A percentile compares a stretch with the other conserved stretches of the same genome.
These are phyloP conservation scores for Eidolon dupreanum DNA, from an alignment of 2,797 vertebrate genomes.

Conservation along the genomic window DNA sequence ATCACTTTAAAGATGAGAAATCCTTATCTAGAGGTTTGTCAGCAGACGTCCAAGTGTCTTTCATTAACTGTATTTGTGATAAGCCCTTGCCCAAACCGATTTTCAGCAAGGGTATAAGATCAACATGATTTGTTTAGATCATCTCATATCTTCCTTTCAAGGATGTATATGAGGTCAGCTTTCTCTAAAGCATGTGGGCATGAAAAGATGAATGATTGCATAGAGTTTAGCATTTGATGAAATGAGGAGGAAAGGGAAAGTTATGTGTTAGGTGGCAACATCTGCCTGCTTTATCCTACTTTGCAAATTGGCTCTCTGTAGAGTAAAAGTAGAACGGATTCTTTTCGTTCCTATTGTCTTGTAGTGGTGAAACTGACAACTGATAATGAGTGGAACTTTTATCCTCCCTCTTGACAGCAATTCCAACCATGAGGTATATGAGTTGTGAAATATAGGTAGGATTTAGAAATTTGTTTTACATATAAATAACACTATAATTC, in stretches of 20 bases:
- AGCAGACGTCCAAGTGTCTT: background rate
- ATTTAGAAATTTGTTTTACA: background rate
- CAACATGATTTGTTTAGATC: background rate
- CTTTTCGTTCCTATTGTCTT: background rate
- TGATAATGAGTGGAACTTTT: background rate
- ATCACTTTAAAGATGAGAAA: background rate
- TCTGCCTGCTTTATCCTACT: background rate
- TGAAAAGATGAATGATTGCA: background rate
- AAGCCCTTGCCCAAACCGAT: background rate
- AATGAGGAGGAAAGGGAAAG: background rate
- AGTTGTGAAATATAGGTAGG: background rate
- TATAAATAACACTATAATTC: background rate
- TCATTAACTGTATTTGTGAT: background rate
- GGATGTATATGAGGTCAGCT: background rate
- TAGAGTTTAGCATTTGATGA: background rate
- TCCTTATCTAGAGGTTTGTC: background rate
- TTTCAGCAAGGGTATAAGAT: background rate
- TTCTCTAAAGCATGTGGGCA: background rate
- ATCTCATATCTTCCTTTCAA: background rate
- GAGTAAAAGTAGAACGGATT: background rate
- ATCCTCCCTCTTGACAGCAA: background rate
- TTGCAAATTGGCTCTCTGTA: background rate
- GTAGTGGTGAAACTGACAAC: background rate
- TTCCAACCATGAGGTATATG: background rate
- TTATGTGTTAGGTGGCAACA: background rate